phyloP scores from a whole-genome alignment of 2,113 vertebrate species.

The Lucifuga dentata region DNA sequence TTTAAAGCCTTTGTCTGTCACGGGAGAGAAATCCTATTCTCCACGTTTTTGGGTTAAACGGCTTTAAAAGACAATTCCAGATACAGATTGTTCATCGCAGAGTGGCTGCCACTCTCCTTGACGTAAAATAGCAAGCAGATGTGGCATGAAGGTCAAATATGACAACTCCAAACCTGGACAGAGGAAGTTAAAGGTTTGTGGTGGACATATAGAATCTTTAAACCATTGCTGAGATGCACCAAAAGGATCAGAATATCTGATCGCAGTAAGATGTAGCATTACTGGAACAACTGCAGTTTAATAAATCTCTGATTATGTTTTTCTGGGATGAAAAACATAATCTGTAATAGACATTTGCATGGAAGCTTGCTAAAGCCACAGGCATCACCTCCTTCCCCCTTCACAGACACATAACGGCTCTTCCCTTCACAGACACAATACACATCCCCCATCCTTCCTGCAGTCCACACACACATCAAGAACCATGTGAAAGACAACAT shows the following conservation, averaged over 20 bases:
- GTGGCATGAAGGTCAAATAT: conserved; percentile 63
- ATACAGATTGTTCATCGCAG: conserved; percentile 47
- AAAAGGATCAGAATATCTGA: background rate
- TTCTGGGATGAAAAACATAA: no score
- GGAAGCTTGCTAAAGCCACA: no score
- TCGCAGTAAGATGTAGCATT: no score
- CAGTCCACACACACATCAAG: no score
- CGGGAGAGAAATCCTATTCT: conserved; percentile 26
- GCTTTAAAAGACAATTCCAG: conserved; percentile 38
- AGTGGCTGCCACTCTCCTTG: conserved; percentile 46
- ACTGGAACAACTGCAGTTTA: no score
- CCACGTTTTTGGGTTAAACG: conserved; percentile 19
- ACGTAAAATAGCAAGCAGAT: conserved; percentile 36
- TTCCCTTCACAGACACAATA: no score
- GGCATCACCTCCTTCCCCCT: no score
- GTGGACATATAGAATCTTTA: background rate
- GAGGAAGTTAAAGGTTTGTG: conserved; percentile 18
- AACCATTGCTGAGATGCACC: background rate
- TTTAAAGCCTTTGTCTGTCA: conserved; percentile 61
- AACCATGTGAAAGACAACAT: no score
- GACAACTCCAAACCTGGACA: conserved; percentile 35
- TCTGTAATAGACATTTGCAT: no score
- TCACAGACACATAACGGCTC: no score
- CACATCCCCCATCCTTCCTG: no score
- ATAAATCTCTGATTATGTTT: no score